Percentiles rank a stretch among this genome's conserved stretches.
phyloP scores from a whole-genome alignment of 2,888 invertebrate genomes.

The Drosophila ezoana region DNA sequence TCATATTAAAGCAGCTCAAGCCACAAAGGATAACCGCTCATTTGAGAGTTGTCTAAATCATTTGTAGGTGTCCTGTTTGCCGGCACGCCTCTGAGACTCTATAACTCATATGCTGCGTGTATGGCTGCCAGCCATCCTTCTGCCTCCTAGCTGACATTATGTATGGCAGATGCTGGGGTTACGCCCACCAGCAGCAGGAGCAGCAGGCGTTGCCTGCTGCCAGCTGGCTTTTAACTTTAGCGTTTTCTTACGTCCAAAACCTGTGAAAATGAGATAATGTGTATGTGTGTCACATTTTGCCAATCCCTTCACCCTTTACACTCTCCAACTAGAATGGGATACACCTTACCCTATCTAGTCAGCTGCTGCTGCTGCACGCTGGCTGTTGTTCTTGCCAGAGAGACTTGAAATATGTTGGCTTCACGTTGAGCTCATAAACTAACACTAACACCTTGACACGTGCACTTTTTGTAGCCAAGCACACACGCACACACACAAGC shows the following conservation, averaged over 20 bases:
- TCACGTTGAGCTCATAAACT: slow-evolving; percentile 81
- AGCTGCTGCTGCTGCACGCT: slow-evolving; percentile 9
- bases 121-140: slow-evolving; percentile 15
- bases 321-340: neutral
- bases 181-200: slow-evolving; percentile 21
- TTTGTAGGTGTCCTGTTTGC: slow-evolving; percentile 57
- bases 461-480: slow-evolving; percentile 71
- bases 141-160: slow-evolving; percentile 34
- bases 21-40: slow-evolving; percentile 25
- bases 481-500: slow-evolving; percentile 10
- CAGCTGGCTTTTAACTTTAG: slow-evolving; percentile 74
- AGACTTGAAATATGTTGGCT: slow-evolving; percentile 81
- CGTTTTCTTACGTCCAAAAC: slow-evolving; percentile 63
- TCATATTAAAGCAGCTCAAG: slow-evolving; percentile 9
- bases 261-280: slow-evolving; percentile 81
- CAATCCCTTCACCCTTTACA: neutral
- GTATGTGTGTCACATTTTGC: slow-evolving; percentile 73
- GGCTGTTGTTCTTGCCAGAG: slow-evolving; percentile 68
- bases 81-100: slow-evolving; percentile 25
- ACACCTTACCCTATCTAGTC: slow-evolving; percentile 15
- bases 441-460: slow-evolving; percentile 82
- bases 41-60: slow-evolving; percentile 38
- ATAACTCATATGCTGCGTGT: slow-evolving; percentile 42
- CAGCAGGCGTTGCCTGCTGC: slow-evolving; percentile 9
- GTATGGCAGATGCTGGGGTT: slow-evolving; percentile 41